These are phyloP conservation scores for Sturnus vulgaris DNA, from an alignment of 2,113 vertebrate species.

Conservation along the genomic window DNA sequence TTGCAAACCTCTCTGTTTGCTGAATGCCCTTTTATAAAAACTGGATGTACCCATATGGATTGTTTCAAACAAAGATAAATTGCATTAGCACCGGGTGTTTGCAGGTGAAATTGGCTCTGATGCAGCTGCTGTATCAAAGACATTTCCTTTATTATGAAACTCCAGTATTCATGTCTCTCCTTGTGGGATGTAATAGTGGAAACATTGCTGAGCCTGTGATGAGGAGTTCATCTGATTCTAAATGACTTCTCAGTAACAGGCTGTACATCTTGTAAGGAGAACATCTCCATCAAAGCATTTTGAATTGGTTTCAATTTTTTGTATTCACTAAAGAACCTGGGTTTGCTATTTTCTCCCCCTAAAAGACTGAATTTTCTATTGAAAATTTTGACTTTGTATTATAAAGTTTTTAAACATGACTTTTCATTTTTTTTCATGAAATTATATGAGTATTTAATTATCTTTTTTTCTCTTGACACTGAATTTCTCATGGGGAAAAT, in stretches of 20 bases:
- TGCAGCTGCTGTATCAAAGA: neutral
- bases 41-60: neutral
- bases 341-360: fast-evolving
- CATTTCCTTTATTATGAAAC: neutral
- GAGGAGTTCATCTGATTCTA: neutral
- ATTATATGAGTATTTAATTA: neutral
- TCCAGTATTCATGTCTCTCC: neutral
- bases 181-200: neutral
- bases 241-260: neutral
- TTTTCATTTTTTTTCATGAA: neutral
- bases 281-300: neutral
- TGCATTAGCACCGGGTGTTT: neutral
- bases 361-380: neutral
- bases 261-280: neutral
- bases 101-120: conserved; percentile 3
- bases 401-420: neutral
- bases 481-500: neutral
- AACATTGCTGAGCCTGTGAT: neutral
- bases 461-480: neutral
- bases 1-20: neutral
- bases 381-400: neutral
- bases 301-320: neutral
- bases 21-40: neutral
- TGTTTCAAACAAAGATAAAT: conserved; percentile 7
- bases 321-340: neutral